These are phyloP conservation scores for Rachycentron canadum DNA, from an alignment of 2,797 vertebrate genomes.

Conservation along the genomic window DNA sequence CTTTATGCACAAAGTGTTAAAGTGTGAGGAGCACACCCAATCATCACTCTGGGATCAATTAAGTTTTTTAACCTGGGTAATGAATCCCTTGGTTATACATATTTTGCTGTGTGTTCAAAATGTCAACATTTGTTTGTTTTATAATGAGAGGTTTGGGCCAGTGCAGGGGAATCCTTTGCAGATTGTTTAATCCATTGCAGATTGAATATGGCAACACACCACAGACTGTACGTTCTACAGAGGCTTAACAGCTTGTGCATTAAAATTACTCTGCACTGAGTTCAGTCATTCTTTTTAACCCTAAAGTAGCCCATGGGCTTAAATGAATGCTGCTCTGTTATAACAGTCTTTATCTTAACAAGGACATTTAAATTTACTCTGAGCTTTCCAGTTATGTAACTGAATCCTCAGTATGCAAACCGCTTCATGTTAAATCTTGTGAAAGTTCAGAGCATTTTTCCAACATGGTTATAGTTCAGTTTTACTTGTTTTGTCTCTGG, in stretches of 20 bases:
- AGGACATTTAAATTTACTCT: neutral
- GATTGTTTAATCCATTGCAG: conserved; percentile 34
- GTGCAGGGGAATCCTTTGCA: conserved; percentile 18
- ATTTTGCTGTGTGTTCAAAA: conserved; percentile 67
- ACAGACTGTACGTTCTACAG: conserved; percentile 7
- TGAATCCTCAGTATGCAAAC: neutral
- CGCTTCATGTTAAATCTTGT: neutral
- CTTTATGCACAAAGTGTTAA: conserved; percentile 45
- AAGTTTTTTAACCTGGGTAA: conserved; percentile 60
- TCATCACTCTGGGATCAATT: conserved; percentile 74
- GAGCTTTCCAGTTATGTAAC: conserved; percentile 3
- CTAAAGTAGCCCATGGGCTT: neutral
- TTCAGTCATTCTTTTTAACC: neutral
- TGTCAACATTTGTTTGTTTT: conserved; percentile 65
- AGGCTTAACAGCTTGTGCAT: conserved; percentile 9
- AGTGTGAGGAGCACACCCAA: conserved; percentile 21
- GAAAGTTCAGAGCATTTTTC: neutral
- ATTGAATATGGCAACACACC: conserved; percentile 9
- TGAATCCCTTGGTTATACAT: conserved; percentile 55
- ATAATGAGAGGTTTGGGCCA: conserved; percentile 53
- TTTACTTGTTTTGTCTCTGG: no score
- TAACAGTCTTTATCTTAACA: conserved; percentile 1
- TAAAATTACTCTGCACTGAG: neutral
- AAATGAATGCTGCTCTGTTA: neutral
- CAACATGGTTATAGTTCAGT: neutral